These are phyloP conservation scores for Zosterops hypoxanthus DNA, from an alignment of 2,113 vertebrate species.

Conservation along the genomic window DNA sequence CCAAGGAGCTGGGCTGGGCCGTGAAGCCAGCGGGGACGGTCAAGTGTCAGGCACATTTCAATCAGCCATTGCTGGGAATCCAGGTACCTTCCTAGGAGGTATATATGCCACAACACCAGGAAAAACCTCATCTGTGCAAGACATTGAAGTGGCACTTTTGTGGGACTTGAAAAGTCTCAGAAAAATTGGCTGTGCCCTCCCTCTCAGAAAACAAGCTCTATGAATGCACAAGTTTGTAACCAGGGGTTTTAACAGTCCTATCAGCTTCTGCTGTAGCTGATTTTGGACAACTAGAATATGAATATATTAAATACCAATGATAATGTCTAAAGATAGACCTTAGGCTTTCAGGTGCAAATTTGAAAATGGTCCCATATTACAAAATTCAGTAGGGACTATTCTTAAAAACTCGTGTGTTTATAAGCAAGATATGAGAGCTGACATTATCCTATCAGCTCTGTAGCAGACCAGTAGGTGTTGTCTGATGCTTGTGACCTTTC, in stretches of 20 bases:
- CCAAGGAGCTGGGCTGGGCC: background rate
- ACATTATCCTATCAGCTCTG: background rate
- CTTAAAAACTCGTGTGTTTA: background rate
- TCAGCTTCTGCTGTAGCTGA: accelerated
- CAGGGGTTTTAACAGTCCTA: background rate
- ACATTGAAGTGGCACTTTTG: background rate
- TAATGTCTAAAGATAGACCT: background rate
- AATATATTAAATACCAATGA: background rate
- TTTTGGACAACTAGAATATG: background rate
- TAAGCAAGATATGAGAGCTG: background rate
- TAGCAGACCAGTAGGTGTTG: background rate
- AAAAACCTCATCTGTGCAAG: background rate
- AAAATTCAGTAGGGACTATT: background rate
- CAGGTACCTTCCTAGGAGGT: background rate
- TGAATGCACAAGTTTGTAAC: background rate
- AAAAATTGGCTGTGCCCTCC: background rate
- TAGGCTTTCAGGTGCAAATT: background rate
- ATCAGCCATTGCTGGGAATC: background rate
- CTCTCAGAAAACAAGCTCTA: background rate
- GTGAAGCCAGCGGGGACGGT: background rate
- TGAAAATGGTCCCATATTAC: background rate
- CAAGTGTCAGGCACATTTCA: background rate
- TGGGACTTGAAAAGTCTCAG: background rate
- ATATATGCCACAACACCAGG: background rate
- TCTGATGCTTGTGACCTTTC: background rate